Evolutionary conservation across 2,888 invertebrate species (phyloP).

Genomic region (Tineola bisselliella): DNA sequence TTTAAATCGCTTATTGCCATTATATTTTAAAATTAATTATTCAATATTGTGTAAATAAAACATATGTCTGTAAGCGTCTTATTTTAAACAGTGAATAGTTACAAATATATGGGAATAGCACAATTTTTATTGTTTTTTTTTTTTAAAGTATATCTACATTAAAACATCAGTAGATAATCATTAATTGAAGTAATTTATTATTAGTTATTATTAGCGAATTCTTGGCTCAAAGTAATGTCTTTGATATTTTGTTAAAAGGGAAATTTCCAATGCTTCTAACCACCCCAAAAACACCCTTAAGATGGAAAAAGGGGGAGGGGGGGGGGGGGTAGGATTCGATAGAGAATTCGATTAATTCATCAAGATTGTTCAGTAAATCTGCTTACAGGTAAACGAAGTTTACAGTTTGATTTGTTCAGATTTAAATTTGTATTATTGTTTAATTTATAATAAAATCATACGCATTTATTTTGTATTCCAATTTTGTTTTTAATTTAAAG

Average conservation of each 20-base stretch:
- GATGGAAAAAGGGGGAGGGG: too few relatives aligned
- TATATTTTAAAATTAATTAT: too few relatives aligned
- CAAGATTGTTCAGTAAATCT: background rate
- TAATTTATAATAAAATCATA: too few relatives aligned
- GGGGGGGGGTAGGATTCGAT: background rate
- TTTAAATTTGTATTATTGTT: too few relatives aligned
- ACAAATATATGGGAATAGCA: too few relatives aligned
- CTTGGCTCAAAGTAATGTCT: constrained; percentile 33
- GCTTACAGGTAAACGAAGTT: constrained; percentile 3
- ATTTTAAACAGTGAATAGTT: too few relatives aligned
- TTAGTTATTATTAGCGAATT: constrained; percentile 34
- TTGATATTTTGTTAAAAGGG: constrained; percentile 26
- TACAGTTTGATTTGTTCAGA: background rate
- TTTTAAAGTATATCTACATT: background rate
- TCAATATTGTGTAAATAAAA: too few relatives aligned
- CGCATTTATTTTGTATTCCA: too few relatives aligned
- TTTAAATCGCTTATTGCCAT: too few relatives aligned
- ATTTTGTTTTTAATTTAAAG: too few relatives aligned
- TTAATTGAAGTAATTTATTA: constrained; percentile 18
- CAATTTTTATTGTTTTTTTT: too few relatives aligned
- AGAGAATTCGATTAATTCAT: constrained; percentile 11
- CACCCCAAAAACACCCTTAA: constrained; percentile 13
- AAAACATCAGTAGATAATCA: background rate
- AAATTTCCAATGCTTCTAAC: constrained; percentile 17
- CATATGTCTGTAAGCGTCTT: too few relatives aligned